Percentiles rank a stretch among this genome's conserved stretches.
Evolutionary conservation across 2,888 invertebrate genomes (phyloP).

Genomic region (Celastrina argiolus): DNA sequence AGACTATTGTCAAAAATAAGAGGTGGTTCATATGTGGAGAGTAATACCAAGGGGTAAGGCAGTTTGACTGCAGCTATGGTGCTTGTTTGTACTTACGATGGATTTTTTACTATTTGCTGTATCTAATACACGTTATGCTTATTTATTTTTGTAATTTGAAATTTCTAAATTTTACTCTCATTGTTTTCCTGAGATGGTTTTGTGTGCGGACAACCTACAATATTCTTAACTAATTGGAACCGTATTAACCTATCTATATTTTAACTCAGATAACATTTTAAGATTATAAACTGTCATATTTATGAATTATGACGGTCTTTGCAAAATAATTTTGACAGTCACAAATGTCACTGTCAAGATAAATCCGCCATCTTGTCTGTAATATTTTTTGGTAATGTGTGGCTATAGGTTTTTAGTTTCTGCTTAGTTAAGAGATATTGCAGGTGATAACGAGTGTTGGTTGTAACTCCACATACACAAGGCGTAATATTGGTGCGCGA

Average conservation of each 20-base stretch:
- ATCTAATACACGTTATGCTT: constrained; percentile 52
- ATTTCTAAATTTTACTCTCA: constrained; percentile 30
- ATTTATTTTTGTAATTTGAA: constrained; percentile 56
- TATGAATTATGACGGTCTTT: neutral
- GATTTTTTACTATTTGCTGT: constrained; percentile 55
- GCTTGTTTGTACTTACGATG: constrained; percentile 74
- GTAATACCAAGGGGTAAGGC: constrained; percentile 49
- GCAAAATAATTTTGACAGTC: neutral
- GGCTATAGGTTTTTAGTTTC: neutral
- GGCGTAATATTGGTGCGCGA: constrained; percentile 72
- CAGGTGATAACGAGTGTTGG: constrained; percentile 29
- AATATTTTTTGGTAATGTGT: neutral
- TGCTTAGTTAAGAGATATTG: neutral
- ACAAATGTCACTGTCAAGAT: neutral
- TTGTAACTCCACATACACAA: constrained; percentile 67
- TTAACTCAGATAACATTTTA: neutral
- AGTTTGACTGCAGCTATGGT: constrained; percentile 69
- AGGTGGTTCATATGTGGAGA: constrained; percentile 40
- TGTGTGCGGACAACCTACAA: constrained; percentile 55
- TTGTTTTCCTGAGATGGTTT: constrained; percentile 39
- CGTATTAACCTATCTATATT: neutral
- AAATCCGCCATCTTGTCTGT: neutral
- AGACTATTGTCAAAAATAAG: neutral
- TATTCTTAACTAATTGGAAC: constrained; percentile 32
- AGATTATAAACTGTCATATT: neutral